Evolutionary conservation across 2,888 invertebrate species (phyloP).

Genomic region (Meghimatium bilineatum): DNA sequence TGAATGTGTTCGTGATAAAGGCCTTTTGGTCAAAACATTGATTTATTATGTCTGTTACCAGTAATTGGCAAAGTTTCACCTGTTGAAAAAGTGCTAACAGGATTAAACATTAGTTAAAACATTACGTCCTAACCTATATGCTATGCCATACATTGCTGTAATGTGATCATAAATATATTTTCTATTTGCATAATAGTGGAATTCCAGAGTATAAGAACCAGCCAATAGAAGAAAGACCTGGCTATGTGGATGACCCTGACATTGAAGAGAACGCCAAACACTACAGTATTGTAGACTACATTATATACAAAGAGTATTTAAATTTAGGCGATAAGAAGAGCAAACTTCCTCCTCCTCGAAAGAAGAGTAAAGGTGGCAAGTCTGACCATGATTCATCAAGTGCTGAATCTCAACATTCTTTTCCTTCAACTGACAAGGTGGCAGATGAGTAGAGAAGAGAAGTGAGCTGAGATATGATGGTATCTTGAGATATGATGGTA

Average conservation of each 20-base stretch:
- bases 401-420: background rate
- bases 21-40: too few species aligned
- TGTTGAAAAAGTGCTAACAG: too few species aligned
- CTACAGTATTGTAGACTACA: conserved; percentile 31
- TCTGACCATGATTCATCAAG: background rate
- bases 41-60: too few species aligned
- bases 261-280: conserved; percentile 22
- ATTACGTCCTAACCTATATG: too few species aligned
- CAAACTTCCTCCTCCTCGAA: background rate
- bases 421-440: background rate
- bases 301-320: conserved; percentile 26
- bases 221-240: conserved; percentile 39
- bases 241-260: conserved; percentile 35
- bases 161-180: background rate
- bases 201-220: conserved; percentile 30
- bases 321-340: background rate
- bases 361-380: background rate
- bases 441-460: too few species aligned
- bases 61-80: too few species aligned
- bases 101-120: too few species aligned
- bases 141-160: too few species aligned
- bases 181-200: conserved; percentile 13
- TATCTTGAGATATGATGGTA: too few species aligned
- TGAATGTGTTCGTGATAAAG: too few species aligned
- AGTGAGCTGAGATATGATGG: too few species aligned